Conservation (phyloP, 2,797 vertebrate species). For the Anolis apletophallus region DNA sequence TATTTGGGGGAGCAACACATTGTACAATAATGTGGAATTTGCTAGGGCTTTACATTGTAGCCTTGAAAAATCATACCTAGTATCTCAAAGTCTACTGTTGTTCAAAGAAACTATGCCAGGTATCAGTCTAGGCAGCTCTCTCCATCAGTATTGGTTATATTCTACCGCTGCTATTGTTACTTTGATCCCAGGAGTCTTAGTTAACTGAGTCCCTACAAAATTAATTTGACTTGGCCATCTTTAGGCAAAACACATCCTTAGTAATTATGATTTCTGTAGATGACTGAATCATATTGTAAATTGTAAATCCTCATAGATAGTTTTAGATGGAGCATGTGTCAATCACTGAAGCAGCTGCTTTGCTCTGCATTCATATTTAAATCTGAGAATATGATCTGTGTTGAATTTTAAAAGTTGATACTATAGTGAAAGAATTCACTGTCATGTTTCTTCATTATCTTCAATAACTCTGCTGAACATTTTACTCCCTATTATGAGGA, state of each 20-base stretch:
- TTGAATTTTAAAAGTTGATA: constrained; percentile 74
- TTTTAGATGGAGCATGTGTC: constrained; percentile 66
- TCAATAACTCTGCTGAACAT: constrained; percentile 54
- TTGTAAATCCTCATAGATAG: constrained; percentile 57
- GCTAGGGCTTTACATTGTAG: too few species aligned
- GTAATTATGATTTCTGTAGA: constrained; percentile 49
- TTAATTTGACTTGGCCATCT: constrained; percentile 41
- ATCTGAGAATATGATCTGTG: constrained; percentile 68
- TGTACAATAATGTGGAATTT: too few species aligned
- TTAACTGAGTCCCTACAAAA: constrained; percentile 15
- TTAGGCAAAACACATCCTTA: constrained; percentile 42
- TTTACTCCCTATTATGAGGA: constrained; percentile 46
- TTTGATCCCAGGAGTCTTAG: constrained; percentile 17
- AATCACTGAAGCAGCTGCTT: constrained; percentile 69
- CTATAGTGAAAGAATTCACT: constrained; percentile 64
- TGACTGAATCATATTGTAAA: constrained; percentile 48
- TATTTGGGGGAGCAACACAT: too few species aligned
- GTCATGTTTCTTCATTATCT: constrained; percentile 58
- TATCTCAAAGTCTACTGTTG: too few species aligned
- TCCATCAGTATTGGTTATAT: too few species aligned
- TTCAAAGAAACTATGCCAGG: too few species aligned
- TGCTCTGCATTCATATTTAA: constrained; percentile 71
- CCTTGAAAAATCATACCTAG: too few species aligned
- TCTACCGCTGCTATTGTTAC: neutral
- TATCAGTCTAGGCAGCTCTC: too few species aligned